Conservation (phyloP, 2,113 vertebrate species). For the Melozone crissalis region DNA sequence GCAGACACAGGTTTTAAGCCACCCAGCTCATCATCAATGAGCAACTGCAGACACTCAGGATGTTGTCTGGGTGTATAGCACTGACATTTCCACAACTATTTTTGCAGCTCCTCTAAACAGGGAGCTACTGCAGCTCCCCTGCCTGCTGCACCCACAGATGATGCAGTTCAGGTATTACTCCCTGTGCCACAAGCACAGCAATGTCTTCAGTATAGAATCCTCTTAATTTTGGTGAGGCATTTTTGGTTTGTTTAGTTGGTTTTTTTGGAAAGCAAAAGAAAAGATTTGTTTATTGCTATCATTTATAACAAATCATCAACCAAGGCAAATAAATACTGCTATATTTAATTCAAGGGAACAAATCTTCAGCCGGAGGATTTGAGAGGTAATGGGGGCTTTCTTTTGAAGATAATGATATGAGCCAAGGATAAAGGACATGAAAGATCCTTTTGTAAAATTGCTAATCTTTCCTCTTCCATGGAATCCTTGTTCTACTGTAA, state of each 20-base stretch:
- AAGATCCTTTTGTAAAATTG: not conserved
- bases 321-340: not conserved
- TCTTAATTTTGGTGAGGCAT: not conserved
- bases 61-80: not conserved
- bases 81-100: not conserved
- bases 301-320: not conserved
- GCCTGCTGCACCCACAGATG: not conserved
- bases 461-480: not conserved
- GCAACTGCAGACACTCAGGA: not conserved
- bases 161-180: not conserved
- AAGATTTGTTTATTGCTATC: not conserved
- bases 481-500: not conserved
- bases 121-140: not conserved
- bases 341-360: not conserved
- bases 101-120: not conserved
- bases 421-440: not conserved
- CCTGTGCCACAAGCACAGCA: not conserved
- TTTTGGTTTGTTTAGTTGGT: not conserved
- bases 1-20: not conserved
- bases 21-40: not conserved
- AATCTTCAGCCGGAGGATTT: not conserved
- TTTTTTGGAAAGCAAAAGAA: not conserved
- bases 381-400: not conserved
- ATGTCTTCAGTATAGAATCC: not conserved
- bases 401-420: not conserved